Conservation (phyloP, 2,888 invertebrate species). For the Spodoptera littoralis region DNA sequence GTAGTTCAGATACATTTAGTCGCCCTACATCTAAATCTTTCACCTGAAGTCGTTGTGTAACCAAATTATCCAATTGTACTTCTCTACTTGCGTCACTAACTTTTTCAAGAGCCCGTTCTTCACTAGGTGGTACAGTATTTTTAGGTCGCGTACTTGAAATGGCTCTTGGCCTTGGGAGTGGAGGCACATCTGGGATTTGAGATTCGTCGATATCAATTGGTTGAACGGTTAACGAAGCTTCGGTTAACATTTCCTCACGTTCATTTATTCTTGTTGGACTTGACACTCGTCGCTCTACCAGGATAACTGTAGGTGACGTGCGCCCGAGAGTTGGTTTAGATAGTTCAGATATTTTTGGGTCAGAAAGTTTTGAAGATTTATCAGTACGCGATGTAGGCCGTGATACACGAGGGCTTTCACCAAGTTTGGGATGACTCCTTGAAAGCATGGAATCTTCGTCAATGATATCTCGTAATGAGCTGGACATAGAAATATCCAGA, state of each 20-base stretch:
- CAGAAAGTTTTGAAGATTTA: conserved; percentile 87
- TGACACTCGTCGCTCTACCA: conserved; percentile 89
- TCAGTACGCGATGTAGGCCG: conserved; percentile 88
- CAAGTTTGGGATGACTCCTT: conserved; percentile 83
- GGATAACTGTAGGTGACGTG: conserved; percentile 90
- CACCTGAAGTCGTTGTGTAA: conserved; percentile 91
- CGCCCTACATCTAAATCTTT: conserved; percentile 94
- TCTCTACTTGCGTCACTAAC: conserved; percentile 75
- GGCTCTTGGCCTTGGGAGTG: conserved; percentile 78
- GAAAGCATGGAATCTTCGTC: conserved; percentile 88
- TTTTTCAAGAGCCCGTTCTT: conserved; percentile 76
- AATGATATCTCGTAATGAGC: conserved; percentile 81
- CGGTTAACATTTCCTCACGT: conserved; percentile 90
- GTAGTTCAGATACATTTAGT: conserved; percentile 93
- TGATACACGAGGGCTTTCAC: conserved; percentile 84
- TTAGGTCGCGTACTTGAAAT: conserved; percentile 61
- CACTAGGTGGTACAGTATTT: conserved; percentile 57
- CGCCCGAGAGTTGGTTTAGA: conserved; percentile 88
- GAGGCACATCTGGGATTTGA: conserved; percentile 81
- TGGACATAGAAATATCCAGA: conserved; percentile 83
- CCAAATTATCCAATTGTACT: conserved; percentile 80
- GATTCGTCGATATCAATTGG: conserved; percentile 89
- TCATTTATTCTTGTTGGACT: conserved; percentile 90
- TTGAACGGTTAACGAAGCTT: conserved; percentile 91
- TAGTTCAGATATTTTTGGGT: conserved; percentile 87